Evolutionary conservation across 2,888 invertebrate genomes (phyloP), one percentile per base, ranked within the genome.

Genomic region (Carpatolechia fugitivella): DNA sequence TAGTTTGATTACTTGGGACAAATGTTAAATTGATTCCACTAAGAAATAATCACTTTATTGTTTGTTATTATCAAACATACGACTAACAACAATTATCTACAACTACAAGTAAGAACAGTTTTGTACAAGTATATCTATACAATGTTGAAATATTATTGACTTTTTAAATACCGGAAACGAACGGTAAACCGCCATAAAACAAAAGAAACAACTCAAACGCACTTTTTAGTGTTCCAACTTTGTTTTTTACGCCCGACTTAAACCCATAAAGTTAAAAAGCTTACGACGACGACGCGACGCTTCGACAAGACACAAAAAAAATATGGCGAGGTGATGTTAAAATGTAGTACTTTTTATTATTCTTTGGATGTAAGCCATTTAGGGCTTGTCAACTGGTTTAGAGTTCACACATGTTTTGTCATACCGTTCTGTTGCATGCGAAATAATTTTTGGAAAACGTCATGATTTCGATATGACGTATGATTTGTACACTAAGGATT

Each of bases 201-300:
- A 52, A 52, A 40, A 36, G 49, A 18, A 35, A 30, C n/a, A 44
- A 46, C 48, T 20, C 50, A 29, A 50, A 44, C 50, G 50, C 41
- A 41, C 36, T 46, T 55, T 51, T 46, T 51, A 36, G n/a, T 44
- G 41, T 41, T 18, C 20, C 50, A 24, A 48, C 24, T 46, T 56
- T 29, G 31, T 47, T 51, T 46, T 52, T 56, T 56, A 53, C 56
- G 46, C 49, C 53, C 35, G 29, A 35, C 35, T 30, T 20, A 30
- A 13, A 56, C 50, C 38, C 30, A 54, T 56, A 56, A 56, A 56
- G 50, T 56, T 54, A 56, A 53, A 53, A 56, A 56, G 56, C 49
- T 50, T 54, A 56, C 53, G 35, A n/a, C n/a, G n/a, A n/a, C n/a
- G n/a, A n/a, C n/a, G n/a, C n/a, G n/a, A 18, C 33, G n/a, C 29